Base-by-base conservation (phyloP, 2,888 invertebrate species). In the Diplolepis rosae region DNA sequence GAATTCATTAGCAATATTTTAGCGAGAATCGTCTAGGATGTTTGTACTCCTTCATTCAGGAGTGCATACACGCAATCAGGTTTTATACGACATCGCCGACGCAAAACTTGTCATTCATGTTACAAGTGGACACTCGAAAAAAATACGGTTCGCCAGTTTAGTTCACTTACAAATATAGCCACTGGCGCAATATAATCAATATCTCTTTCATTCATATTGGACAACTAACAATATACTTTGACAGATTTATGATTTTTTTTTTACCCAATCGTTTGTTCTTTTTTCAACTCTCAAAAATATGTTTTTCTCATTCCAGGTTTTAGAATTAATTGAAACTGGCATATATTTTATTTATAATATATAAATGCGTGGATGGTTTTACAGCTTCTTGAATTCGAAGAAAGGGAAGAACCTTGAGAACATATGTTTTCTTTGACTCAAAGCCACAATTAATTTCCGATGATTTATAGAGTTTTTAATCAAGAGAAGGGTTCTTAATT, bases 21-120 rank as follows among this genome's bases (percentile, higher is more conserved):
- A 35, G 35, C 11, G 15, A n/a, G 61, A 24, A 22, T 35, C 35
- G 11, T 39, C 32, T 32, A 32, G 18, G 35, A 56, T 54, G 56
- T 56, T 56, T 56, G 22, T 56, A 56, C 56, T 35, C 35, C 4
- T 56, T 56, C 56, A 56, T 56, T 56, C 35, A 35, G n/a, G 11
- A 35, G 35, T 56, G 35, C 35, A 32, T 18, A 52, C 22, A 35
- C 24, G 56, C 35, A 56, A 56, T 56, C 35, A 22, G 22, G 35
- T 56, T 61, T 50, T 39, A 61, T 61, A 61, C 56, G 56, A 35
- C 61, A 61, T 35, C 61, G 61, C 61, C 61, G 39, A 61, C 61
- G 61, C 61, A 61, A 61, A 39, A 61, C 61, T 61, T 24, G 61
- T 39, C 61, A 61, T 61, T 61, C 61, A 61, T 61, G 39, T 39